A percentile compares a stretch with the other conserved stretches of the same genome.
Conservation (phyloP, 2,113 vertebrate species). For the Sinocyclocheilus rhinocerous region DNA sequence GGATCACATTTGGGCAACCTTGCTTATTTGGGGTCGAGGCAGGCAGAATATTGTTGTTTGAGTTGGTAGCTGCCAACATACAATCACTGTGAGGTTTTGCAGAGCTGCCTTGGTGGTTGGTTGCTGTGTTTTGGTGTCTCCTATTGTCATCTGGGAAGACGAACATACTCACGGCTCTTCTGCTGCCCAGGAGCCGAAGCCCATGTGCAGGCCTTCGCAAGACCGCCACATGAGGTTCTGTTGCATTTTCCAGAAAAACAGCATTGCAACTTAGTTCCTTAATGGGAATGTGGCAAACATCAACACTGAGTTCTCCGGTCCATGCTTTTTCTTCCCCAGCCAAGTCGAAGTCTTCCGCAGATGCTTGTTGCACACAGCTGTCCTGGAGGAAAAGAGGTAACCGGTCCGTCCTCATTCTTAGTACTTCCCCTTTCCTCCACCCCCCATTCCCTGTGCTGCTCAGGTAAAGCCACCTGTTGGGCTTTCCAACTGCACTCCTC, state of each 20-base stretch:
- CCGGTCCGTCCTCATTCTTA: constrained; percentile 78
- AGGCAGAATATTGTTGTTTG: constrained; percentile 31
- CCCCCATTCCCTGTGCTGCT: constrained; percentile 62
- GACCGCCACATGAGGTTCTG: constrained; percentile 59
- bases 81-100: constrained; percentile 76
- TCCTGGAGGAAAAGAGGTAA: constrained; percentile 67
- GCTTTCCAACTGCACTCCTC: constrained; percentile 61
- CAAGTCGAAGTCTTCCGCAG: constrained; percentile 50
- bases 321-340: constrained; percentile 38
- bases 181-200: constrained; percentile 48
- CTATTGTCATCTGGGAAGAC: constrained; percentile 57
- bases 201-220: constrained; percentile 63
- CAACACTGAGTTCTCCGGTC: constrained; percentile 32
- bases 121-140: constrained; percentile 65
- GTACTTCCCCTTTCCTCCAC: constrained; percentile 55
- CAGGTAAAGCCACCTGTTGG: constrained; percentile 68
- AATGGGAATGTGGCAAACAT: constrained; percentile 16
- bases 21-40: constrained; percentile 48
- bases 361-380: constrained; percentile 51
- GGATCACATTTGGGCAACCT: constrained; percentile 67
- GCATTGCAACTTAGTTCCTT: constrained; percentile 31
- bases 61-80: constrained; percentile 65
- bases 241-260: constrained; percentile 43
- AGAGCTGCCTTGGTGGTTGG: constrained; percentile 65
- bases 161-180: constrained; percentile 76